Percentiles rank a stretch among this genome's conserved stretches.
Conservation (phyloP, 2,113 vertebrate genomes). For the Odontesthes bonariensis region DNA sequence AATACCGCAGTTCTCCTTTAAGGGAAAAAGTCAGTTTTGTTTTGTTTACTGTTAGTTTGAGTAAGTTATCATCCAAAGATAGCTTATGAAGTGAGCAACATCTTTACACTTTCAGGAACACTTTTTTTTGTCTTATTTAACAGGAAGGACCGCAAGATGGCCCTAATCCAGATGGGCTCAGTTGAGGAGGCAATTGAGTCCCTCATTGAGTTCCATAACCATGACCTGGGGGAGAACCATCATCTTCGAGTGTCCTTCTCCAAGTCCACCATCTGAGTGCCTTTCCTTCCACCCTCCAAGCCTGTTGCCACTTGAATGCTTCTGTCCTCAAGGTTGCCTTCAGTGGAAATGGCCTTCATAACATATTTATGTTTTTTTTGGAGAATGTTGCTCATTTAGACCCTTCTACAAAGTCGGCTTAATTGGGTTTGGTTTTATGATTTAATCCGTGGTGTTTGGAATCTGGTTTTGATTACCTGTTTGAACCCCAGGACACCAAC, state of each 20-base stretch:
- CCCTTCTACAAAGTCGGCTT: background rate
- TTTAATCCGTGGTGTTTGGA: background rate
- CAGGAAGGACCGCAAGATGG: conserved; percentile 98
- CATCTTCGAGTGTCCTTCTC: conserved; percentile 97
- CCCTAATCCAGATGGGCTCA: conserved; percentile 96
- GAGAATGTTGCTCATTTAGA: conserved; percentile 43
- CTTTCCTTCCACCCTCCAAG: conserved; percentile 54
- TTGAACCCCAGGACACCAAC: background rate
- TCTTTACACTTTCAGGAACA: background rate
- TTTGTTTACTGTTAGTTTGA: background rate
- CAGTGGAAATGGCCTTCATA: conserved; percentile 38
- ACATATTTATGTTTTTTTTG: conserved; percentile 41
- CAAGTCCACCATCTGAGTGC: conserved; percentile 95
- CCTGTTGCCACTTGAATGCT: conserved; percentile 37
- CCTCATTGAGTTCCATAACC: conserved; percentile 96
- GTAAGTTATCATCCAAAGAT: background rate
- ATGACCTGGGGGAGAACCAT: conserved; percentile 95
- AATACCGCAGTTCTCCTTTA: too few species aligned
- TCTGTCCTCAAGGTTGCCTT: conserved; percentile 36
- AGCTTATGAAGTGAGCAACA: background rate
- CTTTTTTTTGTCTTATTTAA: background rate
- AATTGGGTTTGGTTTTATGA: conserved; percentile 15
- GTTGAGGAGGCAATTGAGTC: conserved; percentile 96
- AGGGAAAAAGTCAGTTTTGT: background rate
- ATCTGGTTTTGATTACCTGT: background rate